phyloP scores from a whole-genome alignment of 2,113 vertebrate genomes.

The Ciconia stormi region DNA sequence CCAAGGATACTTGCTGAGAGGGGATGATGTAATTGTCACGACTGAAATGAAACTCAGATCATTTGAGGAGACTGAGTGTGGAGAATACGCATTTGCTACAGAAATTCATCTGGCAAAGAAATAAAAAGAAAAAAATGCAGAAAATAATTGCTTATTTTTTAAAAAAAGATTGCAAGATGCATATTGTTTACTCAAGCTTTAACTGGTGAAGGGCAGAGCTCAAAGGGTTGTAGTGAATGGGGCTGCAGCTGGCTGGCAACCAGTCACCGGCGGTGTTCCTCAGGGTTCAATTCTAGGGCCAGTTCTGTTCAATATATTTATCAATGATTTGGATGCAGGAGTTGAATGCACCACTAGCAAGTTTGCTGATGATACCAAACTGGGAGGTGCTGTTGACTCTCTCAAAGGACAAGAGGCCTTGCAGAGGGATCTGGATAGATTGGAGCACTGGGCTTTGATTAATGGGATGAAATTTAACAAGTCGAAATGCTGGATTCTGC shows the following conservation, averaged over 20 bases:
- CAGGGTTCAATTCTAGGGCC: background rate
- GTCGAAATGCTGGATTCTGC: background rate
- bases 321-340: background rate
- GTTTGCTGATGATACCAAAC: background rate
- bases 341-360: background rate
- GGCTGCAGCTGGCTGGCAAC: background rate
- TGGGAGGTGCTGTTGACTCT: background rate
- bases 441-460: background rate
- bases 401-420: background rate
- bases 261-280: background rate
- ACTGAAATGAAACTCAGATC: background rate
- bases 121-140: background rate
- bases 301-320: background rate
- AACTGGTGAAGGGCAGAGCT: background rate
- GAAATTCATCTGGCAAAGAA: background rate
- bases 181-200: background rate
- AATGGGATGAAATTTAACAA: background rate
- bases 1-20: background rate
- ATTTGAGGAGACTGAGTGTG: background rate
- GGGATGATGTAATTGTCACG: background rate
- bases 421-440: background rate
- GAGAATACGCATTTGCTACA: background rate
- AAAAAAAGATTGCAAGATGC: background rate
- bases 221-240: background rate
- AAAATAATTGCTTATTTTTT: background rate